A percentile compares a stretch with the other conserved stretches of the same genome.
phyloP scores from a whole-genome alignment of 2,888 invertebrate species.

The Yponomeuta malinellus region DNA sequence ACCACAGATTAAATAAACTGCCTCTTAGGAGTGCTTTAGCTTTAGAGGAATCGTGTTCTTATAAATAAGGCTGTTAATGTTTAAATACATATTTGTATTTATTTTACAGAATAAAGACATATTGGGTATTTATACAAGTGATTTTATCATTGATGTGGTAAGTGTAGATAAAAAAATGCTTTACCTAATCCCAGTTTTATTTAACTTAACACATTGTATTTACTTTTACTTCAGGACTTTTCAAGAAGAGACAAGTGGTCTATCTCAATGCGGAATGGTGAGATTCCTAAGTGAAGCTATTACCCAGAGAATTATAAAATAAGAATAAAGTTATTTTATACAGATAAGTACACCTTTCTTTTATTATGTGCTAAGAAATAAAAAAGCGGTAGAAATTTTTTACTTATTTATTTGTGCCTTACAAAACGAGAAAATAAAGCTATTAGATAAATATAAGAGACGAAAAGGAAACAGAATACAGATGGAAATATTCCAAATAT shows the following conservation, averaged over 20 bases:
- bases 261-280: too few relatives aligned
- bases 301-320: too few relatives aligned
- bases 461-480: slow-evolving; percentile 14
- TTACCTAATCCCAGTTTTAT: neutral
- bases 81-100: neutral
- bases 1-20: too few relatives aligned
- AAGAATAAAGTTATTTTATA: slow-evolving; percentile 2
- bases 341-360: too few relatives aligned
- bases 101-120: neutral
- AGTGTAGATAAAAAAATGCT: neutral
- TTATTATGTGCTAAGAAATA: too few relatives aligned
- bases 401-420: slow-evolving; percentile 22
- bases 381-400: neutral
- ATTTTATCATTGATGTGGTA: neutral
- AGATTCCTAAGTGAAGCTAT: too few relatives aligned
- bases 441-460: slow-evolving; percentile 20
- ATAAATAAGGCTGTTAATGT: neutral
- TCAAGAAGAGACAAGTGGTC: too few relatives aligned
- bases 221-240: too few relatives aligned
- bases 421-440: slow-evolving; percentile 19
- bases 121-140: neutral
- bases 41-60: too few relatives aligned
- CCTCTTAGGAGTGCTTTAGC: too few relatives aligned
- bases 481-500: slow-evolving; percentile 22
- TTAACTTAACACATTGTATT: too few relatives aligned